Evolutionary conservation across 2,888 invertebrate species (phyloP).

Genomic region (Drosophila pseudotakahashii): DNA sequence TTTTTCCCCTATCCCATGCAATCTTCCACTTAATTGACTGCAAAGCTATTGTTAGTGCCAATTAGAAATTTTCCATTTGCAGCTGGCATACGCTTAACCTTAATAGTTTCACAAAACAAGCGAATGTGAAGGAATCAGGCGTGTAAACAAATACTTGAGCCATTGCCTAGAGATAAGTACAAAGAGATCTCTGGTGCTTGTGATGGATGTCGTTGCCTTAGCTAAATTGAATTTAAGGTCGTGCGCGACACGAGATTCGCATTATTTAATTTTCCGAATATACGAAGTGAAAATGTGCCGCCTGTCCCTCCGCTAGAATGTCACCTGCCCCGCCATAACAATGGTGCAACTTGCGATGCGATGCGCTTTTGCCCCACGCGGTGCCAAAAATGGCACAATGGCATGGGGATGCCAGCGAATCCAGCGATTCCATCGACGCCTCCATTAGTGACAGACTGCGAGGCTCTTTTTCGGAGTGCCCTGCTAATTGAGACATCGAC

Average conservation of each 20-base stretch:
- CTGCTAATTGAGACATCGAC: slow-evolving; percentile 60
- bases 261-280: slow-evolving; percentile 63
- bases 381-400: slow-evolving; percentile 70
- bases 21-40: slow-evolving; percentile 24
- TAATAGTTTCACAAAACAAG: slow-evolving; percentile 66
- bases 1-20: background rate
- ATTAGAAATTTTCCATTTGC: slow-evolving; percentile 46
- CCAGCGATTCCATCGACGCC: slow-evolving; percentile 41
- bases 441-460: slow-evolving; percentile 66
- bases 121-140: slow-evolving; percentile 28
- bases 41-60: slow-evolving; percentile 16
- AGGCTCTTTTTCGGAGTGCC: slow-evolving; percentile 43
- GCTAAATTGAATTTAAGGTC: slow-evolving; percentile 80
- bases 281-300: slow-evolving; percentile 15
- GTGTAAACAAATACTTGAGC: slow-evolving; percentile 62
- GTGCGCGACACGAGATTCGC: slow-evolving; percentile 70
- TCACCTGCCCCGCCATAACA: slow-evolving; percentile 2
- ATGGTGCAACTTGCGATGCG: slow-evolving; percentile 66
- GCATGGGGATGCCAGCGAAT: slow-evolving; percentile 25
- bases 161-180: slow-evolving; percentile 23
- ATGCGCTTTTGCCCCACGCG: slow-evolving; percentile 54
- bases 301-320: background rate
- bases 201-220: slow-evolving; percentile 41
- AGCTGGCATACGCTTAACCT: slow-evolving; percentile 56
- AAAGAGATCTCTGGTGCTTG: slow-evolving; percentile 21